Base-by-base conservation (phyloP, 1,140 invertebrate genomes). In the Papilio polytes region DNA sequence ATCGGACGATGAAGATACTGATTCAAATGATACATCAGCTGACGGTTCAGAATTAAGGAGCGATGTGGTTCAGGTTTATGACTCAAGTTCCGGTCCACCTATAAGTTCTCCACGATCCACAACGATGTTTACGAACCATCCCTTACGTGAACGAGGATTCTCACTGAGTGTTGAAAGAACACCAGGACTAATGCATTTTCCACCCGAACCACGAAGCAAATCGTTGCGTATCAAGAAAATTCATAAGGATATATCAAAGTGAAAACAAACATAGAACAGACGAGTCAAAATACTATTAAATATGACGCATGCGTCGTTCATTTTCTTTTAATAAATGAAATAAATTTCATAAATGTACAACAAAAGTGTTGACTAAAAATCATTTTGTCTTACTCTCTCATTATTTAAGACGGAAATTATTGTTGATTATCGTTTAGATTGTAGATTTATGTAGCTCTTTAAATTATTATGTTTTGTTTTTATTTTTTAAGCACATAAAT, bases 121-220 rank as follows among this genome's bases (percentile, higher is more conserved):
- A 0, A 81, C 84, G 53, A 72, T 90, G 48, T 80, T 82, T 13
- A 82, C 78, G 26, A 87, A 87, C 13, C 85, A 85, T 51, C 87
- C 85, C 0, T 81, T 83, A 3, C 88, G 92, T 9, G 90, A 92
- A 53, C 85, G 92, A 72, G 91, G 90, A 0, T 84, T 88, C 80
- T 94, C 92, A 1, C 84, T 92, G 7, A 86, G 87, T 72, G 90
- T 91, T 0, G 90, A 92, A 46, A 85, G 88, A 22, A 83, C 86
- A 20, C 84, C 90, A 4, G 85, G 86, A 0, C 77, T 92, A 12
- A 74, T 92, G 0, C 82, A 85, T 2, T 73, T 87, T 13, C 74
- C 85, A 48, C 74, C 87, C 26, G 90, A 91, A 80, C 92, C 90
- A 3, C 84, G 92, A 26, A 92, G 92, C 78, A 94, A 92, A 86